Percentiles rank a stretch among this genome's conserved stretches.
These are phyloP conservation scores for Heliocidaris tuberculata DNA, from an alignment of 35 echinoderm and acorn worm species.

Conservation along the genomic window DNA sequence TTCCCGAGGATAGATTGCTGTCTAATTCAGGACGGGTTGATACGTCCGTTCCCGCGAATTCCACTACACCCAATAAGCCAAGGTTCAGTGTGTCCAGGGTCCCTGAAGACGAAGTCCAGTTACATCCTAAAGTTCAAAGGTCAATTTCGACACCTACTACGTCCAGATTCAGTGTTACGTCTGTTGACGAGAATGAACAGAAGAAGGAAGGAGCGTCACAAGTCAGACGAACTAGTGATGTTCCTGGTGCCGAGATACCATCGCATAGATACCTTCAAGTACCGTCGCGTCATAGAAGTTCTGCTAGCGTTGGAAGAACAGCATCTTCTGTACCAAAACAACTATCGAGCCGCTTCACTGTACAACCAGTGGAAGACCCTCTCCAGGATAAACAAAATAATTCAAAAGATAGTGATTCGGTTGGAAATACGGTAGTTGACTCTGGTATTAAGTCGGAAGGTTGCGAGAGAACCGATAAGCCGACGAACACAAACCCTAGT, in stretches of 20 bases:
- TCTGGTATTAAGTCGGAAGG: not conserved
- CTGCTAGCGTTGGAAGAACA: constrained; percentile 12
- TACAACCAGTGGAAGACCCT: not conserved
- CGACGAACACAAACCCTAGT: not conserved
- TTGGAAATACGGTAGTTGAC: not conserved
- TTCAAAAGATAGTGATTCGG: not conserved
- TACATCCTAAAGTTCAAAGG: not conserved
- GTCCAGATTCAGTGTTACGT: not conserved
- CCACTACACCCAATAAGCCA: not conserved
- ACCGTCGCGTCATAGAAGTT: not conserved
- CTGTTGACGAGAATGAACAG: not conserved
- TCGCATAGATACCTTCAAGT: not conserved
- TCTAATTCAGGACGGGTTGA: not conserved
- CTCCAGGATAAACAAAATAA: not conserved
- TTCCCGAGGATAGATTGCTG: not conserved
- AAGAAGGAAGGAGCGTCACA: not conserved
- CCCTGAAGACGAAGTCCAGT: not conserved
- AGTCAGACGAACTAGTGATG: not conserved
- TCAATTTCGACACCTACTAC: not conserved
- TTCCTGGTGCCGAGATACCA: not conserved
- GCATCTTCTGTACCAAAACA: not conserved
- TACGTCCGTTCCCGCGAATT: not conserved
- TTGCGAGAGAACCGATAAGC: not conserved
- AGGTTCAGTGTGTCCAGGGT: constrained; percentile 12
- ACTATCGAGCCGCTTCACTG: not conserved